Conservation (phyloP, 2,888 invertebrate species). For the Ichneumoninae sp. region DNA sequence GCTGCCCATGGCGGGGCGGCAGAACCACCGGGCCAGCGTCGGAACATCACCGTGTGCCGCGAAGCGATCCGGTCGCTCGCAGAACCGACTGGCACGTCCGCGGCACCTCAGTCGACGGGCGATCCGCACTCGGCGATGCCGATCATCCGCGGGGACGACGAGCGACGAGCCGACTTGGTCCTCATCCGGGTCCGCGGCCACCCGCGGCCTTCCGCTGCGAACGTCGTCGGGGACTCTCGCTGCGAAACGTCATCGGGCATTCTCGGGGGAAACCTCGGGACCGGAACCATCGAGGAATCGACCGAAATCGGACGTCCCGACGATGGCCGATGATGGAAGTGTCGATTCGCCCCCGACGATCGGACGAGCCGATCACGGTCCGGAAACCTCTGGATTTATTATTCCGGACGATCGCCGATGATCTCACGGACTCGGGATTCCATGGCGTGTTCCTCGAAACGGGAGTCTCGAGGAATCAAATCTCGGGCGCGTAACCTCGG, state of each 20-base stretch:
- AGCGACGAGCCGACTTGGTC: no score
- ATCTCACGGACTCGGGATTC: neutral
- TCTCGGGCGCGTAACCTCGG: conserved; percentile 25
- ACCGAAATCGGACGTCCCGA: neutral
- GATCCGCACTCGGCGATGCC: conserved; percentile 18
- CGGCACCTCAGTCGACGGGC: conserved; percentile 62
- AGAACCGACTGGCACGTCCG: conserved; percentile 40
- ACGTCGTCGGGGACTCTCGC: no score
- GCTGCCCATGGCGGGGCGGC: conserved; percentile 73
- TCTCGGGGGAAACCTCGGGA: neutral
- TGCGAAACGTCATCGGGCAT: neutral
- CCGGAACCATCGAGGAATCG: conserved; percentile 2
- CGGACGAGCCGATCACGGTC: neutral
- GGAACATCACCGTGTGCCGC: conserved; percentile 69
- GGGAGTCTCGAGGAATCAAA: neutral
- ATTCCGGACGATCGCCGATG: conserved; percentile 3
- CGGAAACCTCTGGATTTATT: neutral
- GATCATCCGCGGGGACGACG: no score
- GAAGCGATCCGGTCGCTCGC: conserved; percentile 71
- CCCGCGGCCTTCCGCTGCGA: no score
- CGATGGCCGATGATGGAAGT: neutral
- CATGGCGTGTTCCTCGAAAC: neutral
- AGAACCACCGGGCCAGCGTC: conserved; percentile 74
- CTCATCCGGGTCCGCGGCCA: no score
- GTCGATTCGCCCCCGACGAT: neutral